Evolutionary conservation across 2,113 vertebrate genomes (phyloP).

Genomic region (Ptilonorhynchus violaceus): DNA sequence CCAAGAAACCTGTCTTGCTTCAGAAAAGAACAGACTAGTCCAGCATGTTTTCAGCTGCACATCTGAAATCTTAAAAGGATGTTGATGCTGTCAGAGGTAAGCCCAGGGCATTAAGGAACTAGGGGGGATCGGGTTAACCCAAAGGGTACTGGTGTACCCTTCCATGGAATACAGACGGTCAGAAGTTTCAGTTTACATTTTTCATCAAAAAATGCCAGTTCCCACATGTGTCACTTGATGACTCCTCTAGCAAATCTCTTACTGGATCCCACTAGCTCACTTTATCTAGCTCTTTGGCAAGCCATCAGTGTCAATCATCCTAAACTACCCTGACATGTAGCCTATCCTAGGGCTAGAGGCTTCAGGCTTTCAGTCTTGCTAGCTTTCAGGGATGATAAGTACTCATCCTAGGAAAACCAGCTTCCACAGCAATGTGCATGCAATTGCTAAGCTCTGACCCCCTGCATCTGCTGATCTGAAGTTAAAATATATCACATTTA

Average conservation of each 20-base stretch:
- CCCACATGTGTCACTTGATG: background rate
- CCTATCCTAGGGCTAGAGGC: background rate
- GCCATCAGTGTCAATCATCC: background rate
- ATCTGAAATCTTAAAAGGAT: background rate
- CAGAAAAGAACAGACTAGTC: background rate
- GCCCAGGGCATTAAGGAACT: background rate
- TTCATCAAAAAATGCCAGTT: background rate
- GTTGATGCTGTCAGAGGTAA: background rate
- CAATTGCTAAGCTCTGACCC: background rate
- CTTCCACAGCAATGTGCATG: background rate
- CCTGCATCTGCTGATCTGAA: accelerated
- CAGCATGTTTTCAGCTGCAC: background rate
- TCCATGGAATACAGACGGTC: background rate
- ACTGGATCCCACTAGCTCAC: background rate
- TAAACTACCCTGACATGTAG: background rate
- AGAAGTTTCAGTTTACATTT: background rate
- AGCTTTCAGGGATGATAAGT: background rate
- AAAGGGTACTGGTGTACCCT: background rate
- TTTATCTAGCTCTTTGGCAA: background rate
- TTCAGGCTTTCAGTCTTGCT: background rate
- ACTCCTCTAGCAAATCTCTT: background rate
- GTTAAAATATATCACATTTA: background rate
- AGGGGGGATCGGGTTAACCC: background rate
- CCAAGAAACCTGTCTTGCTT: background rate
- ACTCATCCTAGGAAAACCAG: background rate